These are phyloP conservation scores for Platypus cylindrus DNA, from an alignment of 2,888 invertebrate species.

Conservation along the genomic window DNA sequence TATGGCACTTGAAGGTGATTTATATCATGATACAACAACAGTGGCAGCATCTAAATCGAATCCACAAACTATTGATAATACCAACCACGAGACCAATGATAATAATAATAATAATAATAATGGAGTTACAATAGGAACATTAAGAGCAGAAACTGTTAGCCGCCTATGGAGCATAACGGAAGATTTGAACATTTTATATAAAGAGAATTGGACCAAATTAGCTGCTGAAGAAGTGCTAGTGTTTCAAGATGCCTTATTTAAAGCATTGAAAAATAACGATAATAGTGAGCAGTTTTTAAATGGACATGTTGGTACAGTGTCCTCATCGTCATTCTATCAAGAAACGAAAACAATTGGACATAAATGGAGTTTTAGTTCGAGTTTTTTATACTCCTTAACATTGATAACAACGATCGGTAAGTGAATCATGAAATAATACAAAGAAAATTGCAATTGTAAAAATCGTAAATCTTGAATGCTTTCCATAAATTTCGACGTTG, in stretches of 20 bases:
- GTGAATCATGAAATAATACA: too few relatives aligned
- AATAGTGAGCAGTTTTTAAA: constrained; percentile 16
- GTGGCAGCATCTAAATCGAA: constrained; percentile 53
- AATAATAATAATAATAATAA: too few relatives aligned
- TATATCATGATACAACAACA: constrained; percentile 43
- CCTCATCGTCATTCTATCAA: constrained; percentile 34
- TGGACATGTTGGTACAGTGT: constrained; percentile 8
- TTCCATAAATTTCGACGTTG: too few relatives aligned
- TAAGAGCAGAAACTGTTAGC: constrained; percentile 63
- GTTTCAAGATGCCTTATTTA: constrained; percentile 57
- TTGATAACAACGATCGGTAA: constrained; percentile 91
- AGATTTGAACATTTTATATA: constrained; percentile 77
- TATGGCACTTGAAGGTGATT: constrained; percentile 55
- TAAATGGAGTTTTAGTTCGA: constrained; percentile 84
- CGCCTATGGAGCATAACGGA: constrained; percentile 76
- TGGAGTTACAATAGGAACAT: constrained; percentile 39
- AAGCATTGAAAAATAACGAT: constrained; percentile 31
- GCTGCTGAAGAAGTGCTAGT: constrained; percentile 79
- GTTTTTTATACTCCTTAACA: constrained; percentile 84
- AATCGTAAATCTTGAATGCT: too few relatives aligned
- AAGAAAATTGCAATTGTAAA: too few relatives aligned
- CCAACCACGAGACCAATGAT: too few relatives aligned
- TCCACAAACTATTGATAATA: constrained; percentile 33
- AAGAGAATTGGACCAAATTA: constrained; percentile 81
- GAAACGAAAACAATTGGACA: constrained; percentile 44